A percentile compares a stretch with the other conserved stretches of the same genome.
Conservation (phyloP, 1,140 invertebrate species). For the Caenorhabditis elegans region WBcel235 BX284604.4:8848001-8848500, state of each 20-base stretch:
- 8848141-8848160: neutral
- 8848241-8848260: conserved; percentile 36
- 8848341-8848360: conserved; percentile 40
- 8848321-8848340: conserved; percentile 13
- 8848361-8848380: neutral
- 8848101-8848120: neutral
- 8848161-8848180: neutral
- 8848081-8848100: too few relatives aligned
- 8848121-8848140: neutral
- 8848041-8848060: neutral
- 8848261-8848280: neutral
- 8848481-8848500: too few relatives aligned
- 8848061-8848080: neutral
- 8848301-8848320: conserved; percentile 34
- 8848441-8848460: too few relatives aligned
- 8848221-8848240: neutral
- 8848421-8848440: too few relatives aligned
- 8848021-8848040: too few relatives aligned
- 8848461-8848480: too few relatives aligned
- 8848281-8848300: conserved; percentile 2
- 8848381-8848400: too few relatives aligned
- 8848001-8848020: too few relatives aligned
- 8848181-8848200: neutral
- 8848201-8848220: neutral
- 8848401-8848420: too few relatives aligned